phyloP scores from a whole-genome alignment of 2,113 vertebrate genomes.

The Antigone vipio region DNA sequence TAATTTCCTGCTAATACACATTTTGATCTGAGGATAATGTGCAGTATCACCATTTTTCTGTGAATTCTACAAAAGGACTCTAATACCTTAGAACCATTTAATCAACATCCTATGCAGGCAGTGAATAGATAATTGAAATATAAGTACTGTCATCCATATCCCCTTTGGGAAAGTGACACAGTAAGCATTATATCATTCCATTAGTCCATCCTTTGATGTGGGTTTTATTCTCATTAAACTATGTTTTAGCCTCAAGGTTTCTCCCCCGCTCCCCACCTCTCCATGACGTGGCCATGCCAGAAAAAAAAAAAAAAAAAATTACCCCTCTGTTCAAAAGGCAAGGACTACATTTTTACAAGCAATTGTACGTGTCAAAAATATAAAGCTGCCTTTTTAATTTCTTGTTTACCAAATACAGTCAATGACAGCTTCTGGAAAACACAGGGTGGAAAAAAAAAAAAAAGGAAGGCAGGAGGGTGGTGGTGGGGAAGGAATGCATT shows the following conservation, averaged over 20 bases:
- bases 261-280: not conserved
- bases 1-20: conserved; percentile 29
- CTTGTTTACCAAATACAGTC: conserved; percentile 43
- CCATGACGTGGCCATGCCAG: not conserved
- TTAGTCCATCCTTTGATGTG: conserved; percentile 57
- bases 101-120: conserved; percentile 28
- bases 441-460: not conserved
- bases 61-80: conserved; percentile 11
- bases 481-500: conserved; percentile 15
- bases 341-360: conserved; percentile 18
- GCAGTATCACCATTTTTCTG: conserved; percentile 13
- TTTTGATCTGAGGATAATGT: conserved; percentile 37
- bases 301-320: not conserved
- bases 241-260: conserved; percentile 46
- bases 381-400: conserved; percentile 20
- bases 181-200: conserved; percentile 52
- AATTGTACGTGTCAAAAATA: conserved; percentile 39
- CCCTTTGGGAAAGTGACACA: conserved; percentile 59
- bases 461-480: not conserved
- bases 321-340: not conserved
- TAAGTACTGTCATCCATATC: conserved; percentile 45
- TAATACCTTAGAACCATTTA: conserved; percentile 28
- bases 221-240: conserved; percentile 59
- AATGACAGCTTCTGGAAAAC: conserved; percentile 10
- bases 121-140: conserved; percentile 40